Conservation (phyloP, 2,113 vertebrate genomes). For the Vicugna pacos region DNA sequence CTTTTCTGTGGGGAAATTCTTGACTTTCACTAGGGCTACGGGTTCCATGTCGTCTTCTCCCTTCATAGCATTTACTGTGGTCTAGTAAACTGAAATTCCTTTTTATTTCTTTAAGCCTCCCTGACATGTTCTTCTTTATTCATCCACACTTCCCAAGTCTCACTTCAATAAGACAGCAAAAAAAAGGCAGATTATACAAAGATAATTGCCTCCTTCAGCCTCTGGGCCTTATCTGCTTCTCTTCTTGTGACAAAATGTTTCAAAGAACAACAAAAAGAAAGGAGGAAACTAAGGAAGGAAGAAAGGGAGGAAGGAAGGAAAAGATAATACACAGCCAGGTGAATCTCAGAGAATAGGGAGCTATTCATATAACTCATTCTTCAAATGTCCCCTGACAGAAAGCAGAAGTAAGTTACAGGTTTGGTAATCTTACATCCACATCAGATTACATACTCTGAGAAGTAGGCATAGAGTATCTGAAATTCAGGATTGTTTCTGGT, state of each 20-base stretch:
- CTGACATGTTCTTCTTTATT: slow-evolving; percentile 30
- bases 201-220: not conserved
- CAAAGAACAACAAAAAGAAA: not conserved
- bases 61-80: not conserved
- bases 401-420: not conserved
- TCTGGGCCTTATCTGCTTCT: not conserved
- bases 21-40: not conserved
- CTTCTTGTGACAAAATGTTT: not conserved
- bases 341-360: not conserved
- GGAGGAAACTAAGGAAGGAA: not conserved
- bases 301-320: not conserved
- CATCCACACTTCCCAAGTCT: not conserved
- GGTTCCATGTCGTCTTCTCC: not conserved
- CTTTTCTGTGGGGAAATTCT: not conserved
- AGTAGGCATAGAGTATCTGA: not conserved
- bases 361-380: not conserved
- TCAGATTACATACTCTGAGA: not conserved
- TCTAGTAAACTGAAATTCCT: not conserved
- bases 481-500: not conserved
- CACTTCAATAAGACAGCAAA: not conserved
- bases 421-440: not conserved
- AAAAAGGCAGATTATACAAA: slow-evolving; percentile 14
- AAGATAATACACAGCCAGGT: not conserved
- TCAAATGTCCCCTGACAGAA: not conserved
- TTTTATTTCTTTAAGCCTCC: not conserved